Percentiles rank a stretch among this genome's conserved stretches.
phyloP scores from a whole-genome alignment of 2,797 vertebrate species.

The Nyctalus aviator region DNA sequence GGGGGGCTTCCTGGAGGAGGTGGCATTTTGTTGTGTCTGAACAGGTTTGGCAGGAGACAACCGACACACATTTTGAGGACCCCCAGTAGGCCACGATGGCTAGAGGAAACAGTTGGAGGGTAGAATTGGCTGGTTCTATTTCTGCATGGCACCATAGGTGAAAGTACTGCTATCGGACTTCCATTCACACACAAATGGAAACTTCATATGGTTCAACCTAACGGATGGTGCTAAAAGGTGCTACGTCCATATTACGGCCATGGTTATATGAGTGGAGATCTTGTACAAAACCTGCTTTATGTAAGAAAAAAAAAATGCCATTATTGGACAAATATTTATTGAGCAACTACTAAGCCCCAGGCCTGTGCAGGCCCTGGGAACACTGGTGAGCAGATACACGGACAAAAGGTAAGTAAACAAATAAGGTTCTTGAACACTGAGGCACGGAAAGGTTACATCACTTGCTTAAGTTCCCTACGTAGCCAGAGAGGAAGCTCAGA shows the following conservation, averaged over 20 bases:
- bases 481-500: background rate
- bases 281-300: background rate
- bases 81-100: background rate
- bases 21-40: conserved; percentile 12
- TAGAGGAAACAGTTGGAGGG: background rate
- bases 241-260: background rate
- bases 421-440: background rate
- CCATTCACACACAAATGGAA: background rate
- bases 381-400: background rate
- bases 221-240: background rate
- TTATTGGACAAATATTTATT: background rate
- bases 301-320: background rate
- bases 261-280: background rate
- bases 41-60: background rate
- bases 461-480: background rate
- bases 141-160: background rate
- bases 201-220: background rate
- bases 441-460: background rate
- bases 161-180: background rate
- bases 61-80: background rate
- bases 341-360: conserved; percentile 4
- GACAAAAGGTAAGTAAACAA: background rate
- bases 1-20: background rate
- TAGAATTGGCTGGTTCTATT: background rate
- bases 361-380: background rate